phyloP scores from a whole-genome alignment of 2,797 vertebrate genomes.

The Gallinago solitaria region DNA sequence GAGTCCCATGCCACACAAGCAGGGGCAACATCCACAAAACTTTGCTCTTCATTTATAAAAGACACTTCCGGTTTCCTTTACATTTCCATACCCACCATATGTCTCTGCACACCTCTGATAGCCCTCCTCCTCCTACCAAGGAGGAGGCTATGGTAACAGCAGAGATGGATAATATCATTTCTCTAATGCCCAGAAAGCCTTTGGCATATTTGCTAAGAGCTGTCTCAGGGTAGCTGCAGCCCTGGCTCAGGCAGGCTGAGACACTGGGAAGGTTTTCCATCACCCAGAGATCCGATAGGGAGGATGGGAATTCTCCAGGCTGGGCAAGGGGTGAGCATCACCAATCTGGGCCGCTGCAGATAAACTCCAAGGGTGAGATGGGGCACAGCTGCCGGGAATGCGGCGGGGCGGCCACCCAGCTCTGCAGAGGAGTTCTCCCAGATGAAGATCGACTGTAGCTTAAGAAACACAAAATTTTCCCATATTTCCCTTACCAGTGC shows the following conservation, averaged over 20 bases:
- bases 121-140: not conserved
- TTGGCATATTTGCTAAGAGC: not conserved
- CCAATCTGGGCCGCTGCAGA: not conserved
- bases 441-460: not conserved
- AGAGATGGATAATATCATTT: not conserved
- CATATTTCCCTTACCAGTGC: not conserved
- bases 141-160: not conserved
- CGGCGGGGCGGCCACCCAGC: accelerated
- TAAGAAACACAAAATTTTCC: not conserved
- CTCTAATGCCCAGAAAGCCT: not conserved
- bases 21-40: not conserved
- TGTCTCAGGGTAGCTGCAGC: not conserved
- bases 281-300: accelerated
- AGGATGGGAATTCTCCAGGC: not conserved
- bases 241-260: not conserved
- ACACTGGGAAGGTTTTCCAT: not conserved
- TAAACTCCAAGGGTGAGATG: not conserved
- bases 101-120: not conserved
- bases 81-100: not conserved
- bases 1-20: not conserved
- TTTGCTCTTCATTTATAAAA: not conserved
- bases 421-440: not conserved
- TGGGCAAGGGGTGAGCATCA: not conserved
- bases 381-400: not conserved
- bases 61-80: not conserved